A percentile compares a stretch with the other conserved stretches of the same genome.
Conservation (phyloP, 2,888 invertebrate genomes). For the Thysanoteuthis rhombus region DNA sequence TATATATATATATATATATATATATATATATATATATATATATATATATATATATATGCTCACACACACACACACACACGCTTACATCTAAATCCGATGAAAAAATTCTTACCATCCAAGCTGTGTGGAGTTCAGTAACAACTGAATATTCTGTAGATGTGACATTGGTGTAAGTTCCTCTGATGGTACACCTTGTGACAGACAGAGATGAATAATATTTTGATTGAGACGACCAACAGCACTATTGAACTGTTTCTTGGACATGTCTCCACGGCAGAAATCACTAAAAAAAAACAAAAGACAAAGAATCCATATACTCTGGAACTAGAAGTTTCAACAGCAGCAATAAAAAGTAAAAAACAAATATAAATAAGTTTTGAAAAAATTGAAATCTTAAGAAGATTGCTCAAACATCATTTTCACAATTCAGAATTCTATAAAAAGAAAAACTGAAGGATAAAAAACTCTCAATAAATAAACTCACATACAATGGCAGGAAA, state of each 20-base stretch:
- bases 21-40: background rate
- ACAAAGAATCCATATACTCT: no score
- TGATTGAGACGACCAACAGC: slow-evolving; percentile 83
- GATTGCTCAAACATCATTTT: background rate
- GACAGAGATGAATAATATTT: slow-evolving; percentile 82
- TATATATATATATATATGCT: background rate
- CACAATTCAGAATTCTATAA: background rate
- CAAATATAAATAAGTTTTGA: background rate
- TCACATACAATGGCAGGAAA: no score
- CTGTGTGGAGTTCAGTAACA: slow-evolving; percentile 77
- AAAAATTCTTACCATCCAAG: slow-evolving; percentile 76
- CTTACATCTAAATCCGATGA: no score
- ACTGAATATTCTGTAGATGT: slow-evolving; percentile 79
- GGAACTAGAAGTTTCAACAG: no score
- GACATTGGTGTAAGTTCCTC: slow-evolving; percentile 75
- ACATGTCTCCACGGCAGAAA: slow-evolving; percentile 80
- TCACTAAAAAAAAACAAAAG: slow-evolving; percentile 74
- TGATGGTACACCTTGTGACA: slow-evolving; percentile 79
- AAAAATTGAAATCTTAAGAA: background rate
- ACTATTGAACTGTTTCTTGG: slow-evolving; percentile 78
- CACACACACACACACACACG: no score
- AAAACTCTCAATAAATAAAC: no score
- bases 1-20: no score
- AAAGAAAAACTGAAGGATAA: background rate
- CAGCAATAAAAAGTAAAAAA: background rate